These are phyloP conservation scores for Sarcophaga variegata DNA, from an alignment of 2,888 invertebrate genomes.

Conservation along the genomic window DNA sequence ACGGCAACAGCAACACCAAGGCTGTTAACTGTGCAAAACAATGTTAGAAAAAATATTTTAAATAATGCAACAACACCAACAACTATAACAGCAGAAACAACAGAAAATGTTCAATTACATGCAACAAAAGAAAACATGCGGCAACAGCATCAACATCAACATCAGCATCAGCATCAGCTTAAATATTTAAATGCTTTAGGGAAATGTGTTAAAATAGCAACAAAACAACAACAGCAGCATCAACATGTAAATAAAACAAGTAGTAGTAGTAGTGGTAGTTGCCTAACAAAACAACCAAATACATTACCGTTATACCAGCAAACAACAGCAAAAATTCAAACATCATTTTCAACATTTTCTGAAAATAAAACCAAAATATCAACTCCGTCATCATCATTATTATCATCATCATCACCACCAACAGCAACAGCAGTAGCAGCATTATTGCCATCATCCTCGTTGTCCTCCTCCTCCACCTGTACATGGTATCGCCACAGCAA, in stretches of 20 bases:
- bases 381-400: not conserved
- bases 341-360: not conserved
- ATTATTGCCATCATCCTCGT: not conserved
- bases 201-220: slow-evolving; percentile 33
- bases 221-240: not conserved
- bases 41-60: slow-evolving; percentile 1
- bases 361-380: not conserved
- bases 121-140: slow-evolving; percentile 24
- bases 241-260: not conserved
- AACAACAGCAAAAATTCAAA: not conserved
- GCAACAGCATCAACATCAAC: not conserved
- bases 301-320: not conserved
- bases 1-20: not conserved
- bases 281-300: no score
- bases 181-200: slow-evolving; percentile 38
- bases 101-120: slow-evolving; percentile 54
- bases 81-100: not conserved
- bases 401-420: not conserved
- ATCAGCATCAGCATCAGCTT: not conserved
- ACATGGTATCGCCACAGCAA: not conserved
- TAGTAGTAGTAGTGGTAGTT: not conserved
- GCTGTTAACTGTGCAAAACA: not conserved
- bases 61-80: slow-evolving; percentile 10
- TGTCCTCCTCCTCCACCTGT: not conserved
- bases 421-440: not conserved